Base-by-base conservation (phyloP, 1,140 invertebrate species). In the Psix sp. region DNA sequence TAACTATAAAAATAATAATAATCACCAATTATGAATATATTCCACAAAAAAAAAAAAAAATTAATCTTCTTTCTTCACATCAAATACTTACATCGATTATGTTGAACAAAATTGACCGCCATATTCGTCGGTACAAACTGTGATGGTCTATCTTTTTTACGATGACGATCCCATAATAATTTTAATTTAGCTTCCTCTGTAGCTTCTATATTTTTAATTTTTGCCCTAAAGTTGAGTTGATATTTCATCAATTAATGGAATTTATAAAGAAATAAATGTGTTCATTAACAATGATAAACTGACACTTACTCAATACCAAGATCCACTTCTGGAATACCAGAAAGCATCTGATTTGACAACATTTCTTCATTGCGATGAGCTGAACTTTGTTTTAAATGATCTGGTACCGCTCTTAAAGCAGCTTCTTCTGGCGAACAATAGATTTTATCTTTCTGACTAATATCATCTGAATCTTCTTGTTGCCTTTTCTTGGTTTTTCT, bases 311-410 rank as follows among this genome's bases (percentile, higher is more conserved):
- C 96, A 76, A 99, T 98, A 26, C 98, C 98, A 33, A 99, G 89
- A 89, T 99, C 98, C 1, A 99, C 95, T 90, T 99, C 98, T n/a
- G 98, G 98, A 71, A 99, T 99, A 49, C 98, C 98, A 82, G 96
- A 98, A 1, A 99, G 88, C 98, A 99, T 99, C 90, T 99, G 98
- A 90, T 99, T 99, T 4, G 97, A 99, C 72, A 99, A 91, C 96
- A 99, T 99, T 88, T 99, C 98, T 87, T 99, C 98, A 11, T 94
- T 97, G 79, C 90, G 82, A 63, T 96, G 94, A 1, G 92, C 90
- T 6, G 94, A 93, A 10, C 93, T 94, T 73, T 92, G 91, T 78
- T 92, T 88, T 39, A 99, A 88, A 86, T 98, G 94, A 80, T 96
- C 94, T 9, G 97, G 97, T 13, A 96, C 89, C 9, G 95, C 92